Conservation (phyloP, 2,113 vertebrate species). For the Ginglymostoma cirratum region DNA sequence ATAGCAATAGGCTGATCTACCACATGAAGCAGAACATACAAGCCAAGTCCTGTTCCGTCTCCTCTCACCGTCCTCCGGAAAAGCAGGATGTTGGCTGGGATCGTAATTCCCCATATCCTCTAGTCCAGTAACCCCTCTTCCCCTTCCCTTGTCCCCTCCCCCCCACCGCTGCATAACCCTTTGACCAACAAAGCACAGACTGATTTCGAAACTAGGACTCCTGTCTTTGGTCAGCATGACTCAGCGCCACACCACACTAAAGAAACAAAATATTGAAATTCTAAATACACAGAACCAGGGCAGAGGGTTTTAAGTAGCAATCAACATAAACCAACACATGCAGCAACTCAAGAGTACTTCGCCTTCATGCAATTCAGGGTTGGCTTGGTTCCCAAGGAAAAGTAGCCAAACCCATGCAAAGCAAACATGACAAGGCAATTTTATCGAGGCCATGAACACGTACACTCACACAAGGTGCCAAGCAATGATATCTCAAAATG, state of each 20-base stretch:
- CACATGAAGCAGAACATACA: background rate
- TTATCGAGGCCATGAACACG: background rate
- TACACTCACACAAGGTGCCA: background rate
- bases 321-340: background rate
- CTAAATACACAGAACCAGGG: background rate
- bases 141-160: background rate
- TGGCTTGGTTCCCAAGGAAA: background rate
- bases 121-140: no score
- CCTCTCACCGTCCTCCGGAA: background rate
- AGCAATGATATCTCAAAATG: background rate
- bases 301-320: background rate
- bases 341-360: background rate
- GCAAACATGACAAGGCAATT: background rate
- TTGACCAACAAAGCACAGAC: background rate
- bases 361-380: background rate
- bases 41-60: background rate
- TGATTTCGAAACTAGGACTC: background rate
- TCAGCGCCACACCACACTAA: background rate
- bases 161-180: background rate
- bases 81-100: no score
- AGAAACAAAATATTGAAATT: background rate
- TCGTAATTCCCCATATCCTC: background rate
- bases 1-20: background rate
- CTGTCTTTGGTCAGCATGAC: background rate
- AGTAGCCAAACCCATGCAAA: background rate